Evolutionary conservation across 2,888 invertebrate species (phyloP), one percentile per base, ranked within the genome.

Genomic region (Deroplatys truncata): DNA sequence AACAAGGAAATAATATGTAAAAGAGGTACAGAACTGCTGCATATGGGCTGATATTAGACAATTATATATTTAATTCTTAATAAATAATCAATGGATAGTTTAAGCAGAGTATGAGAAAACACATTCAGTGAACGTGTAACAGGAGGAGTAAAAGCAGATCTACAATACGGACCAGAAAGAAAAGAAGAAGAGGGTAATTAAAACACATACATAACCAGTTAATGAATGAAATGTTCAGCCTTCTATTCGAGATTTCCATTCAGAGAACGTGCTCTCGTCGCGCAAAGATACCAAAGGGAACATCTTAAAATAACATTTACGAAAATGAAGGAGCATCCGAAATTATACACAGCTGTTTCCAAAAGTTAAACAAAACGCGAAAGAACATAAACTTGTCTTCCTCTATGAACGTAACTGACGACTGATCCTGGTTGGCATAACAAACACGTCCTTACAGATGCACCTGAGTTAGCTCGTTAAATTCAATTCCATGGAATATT

Each of bases 361-460:
- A 16, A 85, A 85, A 85, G 28, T 25, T 85, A 85, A 85, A 85
- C 85, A 35, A 28, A 85, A 72, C 31, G 28, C 31, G 31, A 85
- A 20, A 85, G 31, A 85, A 85, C 28, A 35, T 85, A 85, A 85
- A 85, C 85, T 85, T 85, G 85, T 35, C 29, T 85, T 85, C 31
- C 31, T 31, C 85, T 84, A 84, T 88, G 88, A 88, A 88, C 84
- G 84, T 49, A 88, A 13, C 49, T 35, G 88, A 88, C 84, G 88
- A 88, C 72, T 84, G 88, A 72, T 20, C 56, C 16, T 25, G 43
- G 56, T 72, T 72, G 25, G 8, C 29, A 56, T 28, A 82, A 86
- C 86, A 89, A 89, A 89, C 89, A 86, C 49, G 20, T 7, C 20
- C 3, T 4, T 72, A 9, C 56, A 20, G 56, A n/a, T 49, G 85